Evolutionary conservation across 1,140 invertebrate species (phyloP).

Genomic region (Brachionus sp.): DNA sequence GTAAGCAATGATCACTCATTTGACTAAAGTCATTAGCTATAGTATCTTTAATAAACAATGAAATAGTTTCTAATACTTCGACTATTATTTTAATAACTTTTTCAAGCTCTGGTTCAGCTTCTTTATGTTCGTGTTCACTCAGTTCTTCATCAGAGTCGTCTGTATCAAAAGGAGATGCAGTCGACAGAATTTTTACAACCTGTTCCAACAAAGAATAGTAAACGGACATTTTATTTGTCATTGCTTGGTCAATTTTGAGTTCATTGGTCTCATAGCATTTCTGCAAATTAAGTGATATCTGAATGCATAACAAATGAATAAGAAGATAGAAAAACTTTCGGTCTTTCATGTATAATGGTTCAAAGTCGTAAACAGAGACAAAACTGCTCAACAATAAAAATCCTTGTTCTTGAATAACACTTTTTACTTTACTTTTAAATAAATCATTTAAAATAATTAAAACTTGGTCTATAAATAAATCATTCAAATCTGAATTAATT

Average conservation of each 20-base stretch:
- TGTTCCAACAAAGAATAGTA: constrained; percentile 18
- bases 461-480: neutral
- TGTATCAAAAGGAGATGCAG: constrained; percentile 17
- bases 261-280: neutral
- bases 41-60: constrained; percentile 35
- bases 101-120: constrained; percentile 20
- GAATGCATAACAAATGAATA: constrained; percentile 38
- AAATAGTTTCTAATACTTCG: constrained; percentile 8
- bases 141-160: neutral
- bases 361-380: constrained; percentile 34
- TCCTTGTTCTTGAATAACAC: neutral
- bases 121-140: neutral
- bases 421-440: constrained; percentile 22
- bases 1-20: neutral
- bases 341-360: constrained; percentile 26
- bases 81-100: constrained; percentile 38
- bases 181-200: constrained; percentile 27
- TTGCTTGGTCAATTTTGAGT: neutral
- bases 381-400: constrained; percentile 15
- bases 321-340: constrained; percentile 31
- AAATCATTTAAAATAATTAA: constrained; percentile 12
- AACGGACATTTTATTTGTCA: constrained; percentile 15
- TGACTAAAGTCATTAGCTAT: neutral
- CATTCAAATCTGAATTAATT: neutral
- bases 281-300: neutral